A percentile compares a stretch with the other conserved stretches of the same genome.
Evolutionary conservation across 2,888 invertebrate species (phyloP).

Genomic region (Torymus aiolomorphi): DNA sequence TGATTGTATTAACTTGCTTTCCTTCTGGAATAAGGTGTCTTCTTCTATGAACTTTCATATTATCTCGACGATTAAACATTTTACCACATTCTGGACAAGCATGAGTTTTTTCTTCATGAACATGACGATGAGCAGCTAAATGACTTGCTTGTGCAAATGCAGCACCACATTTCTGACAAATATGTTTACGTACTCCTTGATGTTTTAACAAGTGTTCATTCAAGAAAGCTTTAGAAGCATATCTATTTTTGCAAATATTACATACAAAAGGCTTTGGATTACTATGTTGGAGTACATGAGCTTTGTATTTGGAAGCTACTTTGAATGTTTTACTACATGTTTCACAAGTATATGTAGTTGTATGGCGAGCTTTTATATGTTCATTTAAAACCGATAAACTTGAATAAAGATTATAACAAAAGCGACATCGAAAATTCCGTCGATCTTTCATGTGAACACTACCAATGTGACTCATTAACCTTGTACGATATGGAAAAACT

Average conservation of each 20-base stretch:
- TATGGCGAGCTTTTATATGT: slow-evolving; percentile 72
- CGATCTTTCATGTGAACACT: slow-evolving; percentile 73
- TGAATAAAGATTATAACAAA: slow-evolving; percentile 74
- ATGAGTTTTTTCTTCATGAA: slow-evolving; percentile 73
- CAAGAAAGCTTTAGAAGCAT: slow-evolving; percentile 73
- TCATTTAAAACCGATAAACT: slow-evolving; percentile 73
- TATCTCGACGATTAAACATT: slow-evolving; percentile 73
- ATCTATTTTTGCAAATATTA: slow-evolving; percentile 72
- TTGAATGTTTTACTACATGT: slow-evolving; percentile 73
- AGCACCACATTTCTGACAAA: slow-evolving; percentile 73
- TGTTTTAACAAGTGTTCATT: slow-evolving; percentile 74
- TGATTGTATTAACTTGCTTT: slow-evolving; percentile 61
- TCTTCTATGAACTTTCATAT: slow-evolving; percentile 74
- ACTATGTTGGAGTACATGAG: slow-evolving; percentile 72
- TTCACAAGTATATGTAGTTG: slow-evolving; percentile 73
- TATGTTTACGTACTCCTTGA: slow-evolving; percentile 72
- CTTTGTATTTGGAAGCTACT: slow-evolving; percentile 72
- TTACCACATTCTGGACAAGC: slow-evolving; percentile 73
- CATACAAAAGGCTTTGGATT: slow-evolving; percentile 74
- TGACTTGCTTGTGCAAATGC: slow-evolving; percentile 74
- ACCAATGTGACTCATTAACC: slow-evolving; percentile 72
- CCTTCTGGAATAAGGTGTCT: slow-evolving; percentile 68
- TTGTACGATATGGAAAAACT: slow-evolving; percentile 73
- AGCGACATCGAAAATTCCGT: slow-evolving; percentile 73
- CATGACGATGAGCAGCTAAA: slow-evolving; percentile 73